Conservation (phyloP, 2,113 vertebrate species). For the Alligator sinensis region DNA sequence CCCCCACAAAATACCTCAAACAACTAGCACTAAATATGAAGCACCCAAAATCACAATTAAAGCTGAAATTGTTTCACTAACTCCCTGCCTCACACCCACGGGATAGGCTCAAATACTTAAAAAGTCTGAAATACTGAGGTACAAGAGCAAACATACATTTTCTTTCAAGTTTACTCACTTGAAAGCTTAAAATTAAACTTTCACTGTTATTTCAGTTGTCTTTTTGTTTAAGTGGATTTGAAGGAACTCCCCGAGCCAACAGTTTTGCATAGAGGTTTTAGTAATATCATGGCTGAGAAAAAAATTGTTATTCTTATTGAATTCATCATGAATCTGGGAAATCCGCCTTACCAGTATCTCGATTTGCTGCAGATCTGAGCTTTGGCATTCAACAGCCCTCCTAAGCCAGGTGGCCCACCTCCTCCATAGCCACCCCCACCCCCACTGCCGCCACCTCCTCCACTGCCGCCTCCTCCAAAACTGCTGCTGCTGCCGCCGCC, state of each 20-base stretch:
- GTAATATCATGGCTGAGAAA: not conserved
- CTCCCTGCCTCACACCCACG: not conserved
- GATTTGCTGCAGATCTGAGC: conserved; percentile 86
- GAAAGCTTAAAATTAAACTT: not conserved
- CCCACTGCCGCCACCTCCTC: conserved; percentile 39
- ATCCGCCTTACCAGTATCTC: conserved; percentile 82
- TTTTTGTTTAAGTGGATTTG: not conserved
- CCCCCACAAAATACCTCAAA: not conserved
- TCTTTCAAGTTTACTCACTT: not conserved
- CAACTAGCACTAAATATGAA: not conserved
- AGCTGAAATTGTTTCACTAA: not conserved
- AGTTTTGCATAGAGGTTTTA: not conserved
- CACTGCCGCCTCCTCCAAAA: conserved; percentile 59
- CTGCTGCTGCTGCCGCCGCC: conserved; percentile 55
- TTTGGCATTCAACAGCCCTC: conserved; percentile 97
- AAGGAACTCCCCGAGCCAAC: not conserved
- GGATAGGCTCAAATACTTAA: not conserved
- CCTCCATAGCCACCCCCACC: conserved; percentile 69
- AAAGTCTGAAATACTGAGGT: not conserved
- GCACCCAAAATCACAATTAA: not conserved
- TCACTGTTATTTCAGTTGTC: not conserved
- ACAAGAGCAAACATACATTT: not conserved
- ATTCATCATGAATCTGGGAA: not conserved
- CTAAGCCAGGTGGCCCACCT: conserved; percentile 85
- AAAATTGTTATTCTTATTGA: not conserved